Evolutionary conservation across 2,888 invertebrate genomes (phyloP).

Genomic region (Pollenia amentaria): DNA sequence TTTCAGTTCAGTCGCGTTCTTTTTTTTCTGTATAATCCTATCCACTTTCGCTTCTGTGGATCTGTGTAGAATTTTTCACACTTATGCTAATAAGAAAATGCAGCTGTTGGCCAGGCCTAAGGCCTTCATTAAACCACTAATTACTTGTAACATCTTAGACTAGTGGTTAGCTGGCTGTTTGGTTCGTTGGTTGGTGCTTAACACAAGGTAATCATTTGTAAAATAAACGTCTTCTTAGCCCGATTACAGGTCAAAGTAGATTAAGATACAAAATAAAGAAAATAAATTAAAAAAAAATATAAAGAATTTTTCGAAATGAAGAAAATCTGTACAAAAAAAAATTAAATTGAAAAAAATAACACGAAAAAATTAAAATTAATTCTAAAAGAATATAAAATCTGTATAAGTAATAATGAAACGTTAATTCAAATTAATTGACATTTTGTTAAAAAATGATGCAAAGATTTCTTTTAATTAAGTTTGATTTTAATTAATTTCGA

Average conservation of each 20-base stretch:
- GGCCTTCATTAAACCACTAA: conserved; percentile 73
- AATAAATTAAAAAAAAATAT: conserved; percentile 1
- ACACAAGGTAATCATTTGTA: conserved; percentile 69
- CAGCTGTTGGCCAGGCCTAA: conserved; percentile 57
- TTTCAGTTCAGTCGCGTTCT: conserved; percentile 28
- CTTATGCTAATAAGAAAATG: conserved; percentile 68
- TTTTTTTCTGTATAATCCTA: conserved; percentile 1
- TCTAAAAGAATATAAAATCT: background rate
- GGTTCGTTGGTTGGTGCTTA: conserved; percentile 36
- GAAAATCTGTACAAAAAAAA: conserved; percentile 34
- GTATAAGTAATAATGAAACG: too few species aligned
- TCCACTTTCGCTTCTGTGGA: conserved; percentile 33
- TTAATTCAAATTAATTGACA: conserved; percentile 60
- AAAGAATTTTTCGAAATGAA: conserved; percentile 14
- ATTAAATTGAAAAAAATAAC: too few species aligned
- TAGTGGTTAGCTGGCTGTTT: conserved; percentile 17
- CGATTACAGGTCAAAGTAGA: conserved; percentile 67
- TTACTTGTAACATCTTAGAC: conserved; percentile 72
- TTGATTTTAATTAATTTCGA: too few species aligned
- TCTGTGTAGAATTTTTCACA: conserved; percentile 55
- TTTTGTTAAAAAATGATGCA: background rate
- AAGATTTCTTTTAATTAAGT: too few species aligned
- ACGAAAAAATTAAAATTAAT: conserved; percentile 4
- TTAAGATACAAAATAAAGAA: conserved; percentile 31
- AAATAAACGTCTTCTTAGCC: conserved; percentile 65